Evolutionary conservation across 2,113 vertebrate species (phyloP).

Genomic region (Microcebus tavaratra): DNA sequence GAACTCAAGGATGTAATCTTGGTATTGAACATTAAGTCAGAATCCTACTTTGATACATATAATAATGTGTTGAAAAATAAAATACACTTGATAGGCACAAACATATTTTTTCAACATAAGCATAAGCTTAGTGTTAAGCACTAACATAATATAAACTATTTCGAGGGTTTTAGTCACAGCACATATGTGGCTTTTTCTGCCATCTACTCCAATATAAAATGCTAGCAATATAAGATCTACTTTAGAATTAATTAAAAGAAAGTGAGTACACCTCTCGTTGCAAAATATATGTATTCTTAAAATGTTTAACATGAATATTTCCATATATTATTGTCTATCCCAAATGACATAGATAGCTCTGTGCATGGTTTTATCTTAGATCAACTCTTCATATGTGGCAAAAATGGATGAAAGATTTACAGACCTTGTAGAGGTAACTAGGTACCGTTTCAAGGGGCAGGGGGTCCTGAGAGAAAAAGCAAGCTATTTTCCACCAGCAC

Average conservation of each 20-base stretch:
- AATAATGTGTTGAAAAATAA: constrained; percentile 73
- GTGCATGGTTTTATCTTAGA: background rate
- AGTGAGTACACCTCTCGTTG: background rate
- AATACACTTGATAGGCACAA: constrained; percentile 63
- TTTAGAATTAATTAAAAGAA: constrained; percentile 54
- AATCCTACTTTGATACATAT: constrained; percentile 54
- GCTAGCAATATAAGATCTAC: constrained; percentile 32
- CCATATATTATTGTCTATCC: background rate
- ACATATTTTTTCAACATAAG: constrained; percentile 71
- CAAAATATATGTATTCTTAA: constrained; percentile 4
- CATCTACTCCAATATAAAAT: constrained; percentile 42
- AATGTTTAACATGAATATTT: background rate
- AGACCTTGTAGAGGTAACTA: background rate
- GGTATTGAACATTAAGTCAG: constrained; percentile 59
- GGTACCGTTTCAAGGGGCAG: background rate
- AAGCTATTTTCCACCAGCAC: background rate
- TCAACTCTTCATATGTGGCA: background rate
- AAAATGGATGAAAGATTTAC: background rate
- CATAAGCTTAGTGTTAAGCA: constrained; percentile 73
- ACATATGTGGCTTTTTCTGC: constrained; percentile 55
- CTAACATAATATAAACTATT: constrained; percentile 73
- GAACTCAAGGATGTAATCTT: background rate
- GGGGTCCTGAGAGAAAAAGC: background rate
- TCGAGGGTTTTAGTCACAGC: constrained; percentile 71
- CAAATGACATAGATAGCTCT: background rate